Evolutionary conservation across 2,888 invertebrate genomes (phyloP), one percentile per base, ranked within the genome.

Genomic region (Bedellia somnulentella): DNA sequence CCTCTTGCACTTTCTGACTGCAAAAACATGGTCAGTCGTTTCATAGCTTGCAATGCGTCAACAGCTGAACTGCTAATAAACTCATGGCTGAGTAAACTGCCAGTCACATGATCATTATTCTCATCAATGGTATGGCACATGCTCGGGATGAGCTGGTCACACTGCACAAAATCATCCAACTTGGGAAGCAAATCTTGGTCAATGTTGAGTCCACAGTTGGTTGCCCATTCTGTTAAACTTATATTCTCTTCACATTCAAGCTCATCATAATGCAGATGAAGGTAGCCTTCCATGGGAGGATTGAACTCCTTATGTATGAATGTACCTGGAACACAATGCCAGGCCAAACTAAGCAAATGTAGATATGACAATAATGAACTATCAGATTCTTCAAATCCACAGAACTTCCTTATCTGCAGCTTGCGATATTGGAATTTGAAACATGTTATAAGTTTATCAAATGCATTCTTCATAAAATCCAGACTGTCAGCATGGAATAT

Each of bases 11-110:
- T 36, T 28, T 51, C 45, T 12, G 48, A 44, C 37, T 55, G 50
- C 23, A 53, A 30, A 32, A 53, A 53, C 5, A 44, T 44, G 12
- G 50, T 36, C 13, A 55, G 42, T 32, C 52, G 47, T 37, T 49
- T 51, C 35, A 52, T 50, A 18, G 55, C 54, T 38, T 52, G 50
- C 31, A 46, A 52, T 10, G 53, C 52, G 27, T 52, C 46, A 23
- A 49, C 40, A 18, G 45, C 42, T 8, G 49, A 48, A 15, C 41
- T 37, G 2, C 8, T n/a, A 1, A 30, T 17, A 9, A 11, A 13
- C 24, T 21, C 24, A n/a, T 12, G 17, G 23, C 2, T 12, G 5
- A 11, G 16, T 9, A 13, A 9, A 18, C 9, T 18, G 18, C 9
- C 8, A 3, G 34, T 15, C 12, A 11, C 8, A 4, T 5, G 10